These are phyloP conservation scores for Botrylloides violaceus DNA, from an alignment of 23 tunicate genomes.

Conservation along the genomic window DNA sequence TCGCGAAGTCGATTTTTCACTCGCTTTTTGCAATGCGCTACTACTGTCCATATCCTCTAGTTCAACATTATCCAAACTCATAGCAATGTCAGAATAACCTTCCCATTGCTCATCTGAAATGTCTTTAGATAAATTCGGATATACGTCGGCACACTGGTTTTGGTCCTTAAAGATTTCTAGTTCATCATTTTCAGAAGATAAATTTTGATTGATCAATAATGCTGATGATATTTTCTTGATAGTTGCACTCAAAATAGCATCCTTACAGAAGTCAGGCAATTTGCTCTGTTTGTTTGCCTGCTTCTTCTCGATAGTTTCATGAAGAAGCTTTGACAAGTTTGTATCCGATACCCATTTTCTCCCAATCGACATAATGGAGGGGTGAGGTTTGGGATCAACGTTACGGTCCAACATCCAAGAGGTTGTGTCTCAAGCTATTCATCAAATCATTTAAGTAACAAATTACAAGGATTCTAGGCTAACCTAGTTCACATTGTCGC, in stretches of 20 bases:
- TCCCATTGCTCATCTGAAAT: slow-evolving; percentile 9
- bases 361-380: slow-evolving; percentile 59
- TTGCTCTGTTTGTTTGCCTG: slow-evolving; percentile 87
- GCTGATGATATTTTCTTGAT: slow-evolving; percentile 77
- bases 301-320: slow-evolving; percentile 83
- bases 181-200: background rate
- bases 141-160: background rate
- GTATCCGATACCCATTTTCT: slow-evolving; percentile 95
- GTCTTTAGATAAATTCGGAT: slow-evolving; percentile 8
- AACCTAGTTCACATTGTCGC: no score
- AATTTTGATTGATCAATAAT: slow-evolving; percentile 30
- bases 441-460: background rate
- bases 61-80: slow-evolving; percentile 4
- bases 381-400: background rate
- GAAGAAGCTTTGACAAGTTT: slow-evolving; percentile 75
- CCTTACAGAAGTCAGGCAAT: slow-evolving; percentile 84
- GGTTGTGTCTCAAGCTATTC: background rate
- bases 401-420: background rate
- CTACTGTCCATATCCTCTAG: background rate
- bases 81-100: background rate
- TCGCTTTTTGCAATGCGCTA: background rate
- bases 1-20: background rate
- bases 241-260: slow-evolving; percentile 84
- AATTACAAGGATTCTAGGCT: no score
- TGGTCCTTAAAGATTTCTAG: slow-evolving; percentile 25